Evolutionary conservation across 2,888 invertebrate genomes (phyloP).

Genomic region (Aleiodes alternator): DNA sequence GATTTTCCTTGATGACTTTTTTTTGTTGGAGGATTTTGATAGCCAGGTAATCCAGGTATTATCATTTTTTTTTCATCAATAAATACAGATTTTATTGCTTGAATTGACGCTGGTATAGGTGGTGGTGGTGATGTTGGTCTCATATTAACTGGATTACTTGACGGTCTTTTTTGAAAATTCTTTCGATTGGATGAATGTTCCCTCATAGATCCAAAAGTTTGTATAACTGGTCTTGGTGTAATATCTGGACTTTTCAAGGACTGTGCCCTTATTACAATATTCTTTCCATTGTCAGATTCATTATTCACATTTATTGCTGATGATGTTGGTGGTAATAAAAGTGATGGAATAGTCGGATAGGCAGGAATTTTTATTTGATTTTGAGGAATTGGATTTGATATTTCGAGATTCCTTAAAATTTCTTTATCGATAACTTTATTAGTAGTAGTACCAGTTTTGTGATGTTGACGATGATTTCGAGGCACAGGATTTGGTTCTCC

Average conservation of each 20-base stretch:
- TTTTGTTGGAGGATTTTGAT: constrained; percentile 77
- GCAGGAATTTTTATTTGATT: constrained; percentile 80
- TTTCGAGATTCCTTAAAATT: constrained; percentile 84
- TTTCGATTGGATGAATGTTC: constrained; percentile 77
- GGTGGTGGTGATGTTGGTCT: constrained; percentile 88
- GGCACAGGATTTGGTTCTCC: constrained; percentile 79
- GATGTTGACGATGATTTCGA: constrained; percentile 77
- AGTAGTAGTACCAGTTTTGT: constrained; percentile 78
- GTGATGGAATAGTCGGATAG: constrained; percentile 78
- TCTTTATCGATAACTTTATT: constrained; percentile 84
- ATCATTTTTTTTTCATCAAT: constrained; percentile 62
- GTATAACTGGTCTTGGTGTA: constrained; percentile 80
- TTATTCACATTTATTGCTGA: constrained; percentile 76
- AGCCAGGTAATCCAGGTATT: constrained; percentile 78
- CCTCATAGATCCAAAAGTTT: constrained; percentile 90
- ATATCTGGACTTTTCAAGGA: constrained; percentile 83
- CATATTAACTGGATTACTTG: constrained; percentile 82
- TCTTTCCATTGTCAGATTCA: constrained; percentile 77
- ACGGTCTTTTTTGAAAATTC: constrained; percentile 79
- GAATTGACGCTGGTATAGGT: constrained; percentile 77
- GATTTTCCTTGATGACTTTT: constrained; percentile 60
- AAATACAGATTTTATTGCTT: constrained; percentile 60
- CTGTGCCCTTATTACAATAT: constrained; percentile 85
- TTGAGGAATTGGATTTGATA: constrained; percentile 89
- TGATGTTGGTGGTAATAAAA: constrained; percentile 72